Evolutionary conservation across 2,113 vertebrate species (phyloP), one percentile per base, ranked within the genome.

Genomic region (Anolis carolinensis): DNA sequence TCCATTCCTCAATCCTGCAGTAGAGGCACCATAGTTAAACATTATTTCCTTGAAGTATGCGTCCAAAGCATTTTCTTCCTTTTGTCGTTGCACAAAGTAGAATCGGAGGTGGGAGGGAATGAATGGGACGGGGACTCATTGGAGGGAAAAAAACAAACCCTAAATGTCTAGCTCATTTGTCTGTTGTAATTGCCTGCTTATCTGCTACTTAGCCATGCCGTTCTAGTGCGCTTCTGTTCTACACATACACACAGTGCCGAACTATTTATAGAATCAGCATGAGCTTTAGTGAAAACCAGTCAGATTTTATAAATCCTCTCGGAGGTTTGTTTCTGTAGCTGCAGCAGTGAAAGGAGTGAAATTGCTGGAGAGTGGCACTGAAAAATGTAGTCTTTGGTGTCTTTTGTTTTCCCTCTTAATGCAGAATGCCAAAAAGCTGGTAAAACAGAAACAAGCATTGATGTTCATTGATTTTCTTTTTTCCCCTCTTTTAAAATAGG

Each of bases 271-370:
- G 90, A 89, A 91, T 82, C 0, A 0, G 63, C 86, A 81, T 34
- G 89, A 75, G 75, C 86, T 89, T 88, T 82, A 81, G 86, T 79
- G 86, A 92, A 95, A 94, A 83, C 83, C 75, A 91, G 0, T 88
- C 87, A 89, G 77, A 77, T 79, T 89, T 88, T 79, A 84, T 89
- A 32, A 80, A 78, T 77, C 87, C 59, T 91, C 80, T 74, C 88
- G 85, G 76, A 89, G 63, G 9, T 9, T 81, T 88, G 20, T 84
- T 92, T 81, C 78, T 84, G 52, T 68, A 85, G 67, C 48, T 1
- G 10, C 81, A 82, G 85, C 59, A 67, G 52, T 82, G 71, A 63
- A 86, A 79, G 76, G 88, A 83, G 23, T 34, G 63, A 90, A 87
- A 84, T 85, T 62, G 50, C 36, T 89, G 50, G 30, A 88, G 87